Conservation (phyloP, 2,888 invertebrate species). For the Synergus japonicus region DNA sequence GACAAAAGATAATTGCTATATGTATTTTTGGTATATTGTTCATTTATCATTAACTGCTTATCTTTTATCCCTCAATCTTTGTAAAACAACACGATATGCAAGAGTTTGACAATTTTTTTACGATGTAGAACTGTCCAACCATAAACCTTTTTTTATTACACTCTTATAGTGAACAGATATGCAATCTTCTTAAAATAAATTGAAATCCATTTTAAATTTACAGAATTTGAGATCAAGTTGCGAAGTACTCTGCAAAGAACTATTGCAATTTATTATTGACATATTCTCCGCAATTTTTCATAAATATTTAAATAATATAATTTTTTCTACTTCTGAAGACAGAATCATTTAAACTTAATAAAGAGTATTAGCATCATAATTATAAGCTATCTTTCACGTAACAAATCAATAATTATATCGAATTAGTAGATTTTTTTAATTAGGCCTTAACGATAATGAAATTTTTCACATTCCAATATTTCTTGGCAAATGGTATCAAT, state of each 20-base stretch:
- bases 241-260: neutral
- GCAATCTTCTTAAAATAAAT: neutral
- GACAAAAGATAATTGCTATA: conserved; percentile 7
- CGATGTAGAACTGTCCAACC: conserved; percentile 31
- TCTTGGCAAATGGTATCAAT: neutral
- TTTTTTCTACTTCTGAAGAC: no score
- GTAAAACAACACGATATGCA: neutral
- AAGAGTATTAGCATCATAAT: no score
- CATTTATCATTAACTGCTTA: neutral
- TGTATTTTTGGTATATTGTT: neutral
- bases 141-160: neutral
- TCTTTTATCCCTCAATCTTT: neutral
- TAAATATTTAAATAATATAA: no score
- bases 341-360: neutral
- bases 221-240: neutral
- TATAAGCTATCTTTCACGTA: neutral
- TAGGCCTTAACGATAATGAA: neutral
- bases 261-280: neutral
- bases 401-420: neutral
- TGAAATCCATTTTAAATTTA: neutral
- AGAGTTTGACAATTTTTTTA: neutral
- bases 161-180: neutral
- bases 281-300: no score
- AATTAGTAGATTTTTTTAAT: neutral
- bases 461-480: neutral